A percentile compares a stretch with the other conserved stretches of the same genome.
These are phyloP conservation scores for Chlamydotis undulata DNA, from an alignment of 2,113 vertebrate species.

Conservation along the genomic window DNA sequence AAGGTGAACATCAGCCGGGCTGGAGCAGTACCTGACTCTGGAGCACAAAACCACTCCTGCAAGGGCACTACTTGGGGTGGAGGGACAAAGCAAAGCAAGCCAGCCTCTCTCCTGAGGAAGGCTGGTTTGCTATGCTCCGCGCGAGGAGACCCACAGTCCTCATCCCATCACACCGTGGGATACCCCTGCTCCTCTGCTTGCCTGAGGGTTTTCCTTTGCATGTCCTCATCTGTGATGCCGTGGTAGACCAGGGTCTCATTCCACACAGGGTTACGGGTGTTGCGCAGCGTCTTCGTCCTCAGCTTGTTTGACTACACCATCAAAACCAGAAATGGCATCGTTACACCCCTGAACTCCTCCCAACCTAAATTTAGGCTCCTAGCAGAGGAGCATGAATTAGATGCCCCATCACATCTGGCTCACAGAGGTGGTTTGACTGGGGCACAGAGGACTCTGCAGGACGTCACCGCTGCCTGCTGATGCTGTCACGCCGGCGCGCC, in stretches of 20 bases:
- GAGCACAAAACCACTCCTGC: not conserved
- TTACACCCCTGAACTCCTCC: not conserved
- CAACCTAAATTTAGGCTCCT: not conserved
- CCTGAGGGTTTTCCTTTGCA: slow-evolving; percentile 97
- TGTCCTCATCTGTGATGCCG: slow-evolving; percentile 93
- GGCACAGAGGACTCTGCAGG: not conserved
- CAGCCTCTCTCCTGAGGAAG: not conserved
- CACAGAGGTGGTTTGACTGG: not conserved
- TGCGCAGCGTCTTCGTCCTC: slow-evolving; percentile 93
- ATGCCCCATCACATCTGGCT: not conserved
- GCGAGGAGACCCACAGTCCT: accelerated
- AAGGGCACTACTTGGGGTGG: not conserved
- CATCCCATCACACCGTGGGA: accelerated
- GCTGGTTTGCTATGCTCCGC: accelerated
- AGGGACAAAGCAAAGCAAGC: not conserved
- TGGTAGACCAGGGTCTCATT: slow-evolving; percentile 94
- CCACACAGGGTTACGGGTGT: slow-evolving; percentile 94
- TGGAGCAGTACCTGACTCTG: not conserved
- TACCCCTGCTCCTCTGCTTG: not conserved
- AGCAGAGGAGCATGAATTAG: not conserved
- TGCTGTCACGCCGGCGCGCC: accelerated
- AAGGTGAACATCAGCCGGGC: not conserved
- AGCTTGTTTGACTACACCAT: slow-evolving; percentile 88
- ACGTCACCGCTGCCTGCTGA: not conserved
- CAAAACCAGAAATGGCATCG: accelerated